These are phyloP conservation scores for Sebastes vulpes DNA, from an alignment of 2,797 vertebrate genomes.

Conservation along the genomic window DNA sequence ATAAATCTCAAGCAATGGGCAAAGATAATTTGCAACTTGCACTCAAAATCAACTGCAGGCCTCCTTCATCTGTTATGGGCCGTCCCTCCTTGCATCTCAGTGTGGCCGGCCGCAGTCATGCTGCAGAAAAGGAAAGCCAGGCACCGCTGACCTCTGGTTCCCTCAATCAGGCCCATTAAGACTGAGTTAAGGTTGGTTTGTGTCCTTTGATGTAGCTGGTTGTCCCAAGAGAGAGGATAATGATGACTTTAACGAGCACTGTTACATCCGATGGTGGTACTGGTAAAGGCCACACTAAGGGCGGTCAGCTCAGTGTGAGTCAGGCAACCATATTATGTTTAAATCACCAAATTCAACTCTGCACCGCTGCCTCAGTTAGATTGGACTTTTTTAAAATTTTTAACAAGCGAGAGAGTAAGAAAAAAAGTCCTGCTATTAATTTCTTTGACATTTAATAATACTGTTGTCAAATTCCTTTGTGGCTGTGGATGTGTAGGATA, in stretches of 20 bases:
- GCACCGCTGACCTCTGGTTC: constrained; percentile 40
- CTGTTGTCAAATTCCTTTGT: neutral
- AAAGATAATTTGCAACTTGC: constrained; percentile 65
- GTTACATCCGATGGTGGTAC: constrained; percentile 27
- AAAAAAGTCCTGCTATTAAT: neutral
- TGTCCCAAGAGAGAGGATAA: constrained; percentile 45
- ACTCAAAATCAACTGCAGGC: constrained; percentile 57
- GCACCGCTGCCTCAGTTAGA: neutral
- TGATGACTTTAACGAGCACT: constrained; percentile 58
- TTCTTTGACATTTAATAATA: constrained; percentile 16
- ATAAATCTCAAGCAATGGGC: constrained; percentile 75
- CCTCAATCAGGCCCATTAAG: constrained; percentile 37
- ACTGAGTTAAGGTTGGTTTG: constrained; percentile 40
- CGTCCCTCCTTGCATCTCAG: neutral
- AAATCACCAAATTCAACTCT: constrained; percentile 4
- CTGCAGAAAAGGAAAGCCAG: constrained; percentile 24
- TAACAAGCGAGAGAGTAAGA: neutral
- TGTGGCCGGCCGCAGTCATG: neutral
- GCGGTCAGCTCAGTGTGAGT: neutral
- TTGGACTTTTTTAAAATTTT: neutral
- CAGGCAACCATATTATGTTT: neutral
- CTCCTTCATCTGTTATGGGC: constrained; percentile 35
- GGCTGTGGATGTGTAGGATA: neutral
- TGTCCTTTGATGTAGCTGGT: constrained; percentile 57
- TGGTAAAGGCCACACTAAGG: constrained; percentile 35